Percentiles rank a stretch among this genome's conserved stretches.
Evolutionary conservation across 2,888 invertebrate species (phyloP).

Genomic region (Drosophila ustulata): DNA sequence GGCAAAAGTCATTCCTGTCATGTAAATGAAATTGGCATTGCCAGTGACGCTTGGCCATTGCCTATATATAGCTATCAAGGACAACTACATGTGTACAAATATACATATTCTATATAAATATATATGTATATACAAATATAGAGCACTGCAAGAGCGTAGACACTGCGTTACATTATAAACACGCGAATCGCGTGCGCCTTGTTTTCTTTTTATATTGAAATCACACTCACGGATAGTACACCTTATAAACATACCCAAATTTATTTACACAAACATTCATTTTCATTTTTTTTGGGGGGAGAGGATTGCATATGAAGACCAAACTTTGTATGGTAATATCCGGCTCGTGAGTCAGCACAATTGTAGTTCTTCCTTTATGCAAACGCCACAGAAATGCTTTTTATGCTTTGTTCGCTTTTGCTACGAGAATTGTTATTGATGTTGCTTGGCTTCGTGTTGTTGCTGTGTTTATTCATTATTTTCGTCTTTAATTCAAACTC

Average conservation of each 20-base stretch:
- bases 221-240: constrained; percentile 4
- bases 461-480: constrained; percentile 8
- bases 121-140: background rate
- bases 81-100: constrained; percentile 31
- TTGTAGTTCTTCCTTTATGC: constrained; percentile 50
- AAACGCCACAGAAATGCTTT: constrained; percentile 40
- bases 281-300: constrained; percentile 1
- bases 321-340: constrained; percentile 21
- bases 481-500: constrained; percentile 25
- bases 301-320: constrained; percentile 41
- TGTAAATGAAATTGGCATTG: constrained; percentile 66
- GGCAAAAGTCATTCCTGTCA: constrained; percentile 39
- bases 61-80: constrained; percentile 68
- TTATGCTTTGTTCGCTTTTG: constrained; percentile 34
- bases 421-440: constrained; percentile 5
- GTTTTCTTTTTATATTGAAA: constrained; percentile 11
- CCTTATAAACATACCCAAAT: constrained; percentile 7
- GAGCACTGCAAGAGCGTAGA: constrained; percentile 38
- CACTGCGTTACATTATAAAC: constrained; percentile 65
- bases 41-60: constrained; percentile 35
- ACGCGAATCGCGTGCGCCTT: constrained; percentile 59
- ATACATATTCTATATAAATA: constrained; percentile 3
- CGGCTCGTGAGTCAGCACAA: constrained; percentile 50
- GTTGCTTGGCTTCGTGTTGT: constrained; percentile 40
- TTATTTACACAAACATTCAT: constrained; percentile 2